Evolutionary conservation across 2,888 invertebrate species (phyloP).

Genomic region (Torymus tubicola): DNA sequence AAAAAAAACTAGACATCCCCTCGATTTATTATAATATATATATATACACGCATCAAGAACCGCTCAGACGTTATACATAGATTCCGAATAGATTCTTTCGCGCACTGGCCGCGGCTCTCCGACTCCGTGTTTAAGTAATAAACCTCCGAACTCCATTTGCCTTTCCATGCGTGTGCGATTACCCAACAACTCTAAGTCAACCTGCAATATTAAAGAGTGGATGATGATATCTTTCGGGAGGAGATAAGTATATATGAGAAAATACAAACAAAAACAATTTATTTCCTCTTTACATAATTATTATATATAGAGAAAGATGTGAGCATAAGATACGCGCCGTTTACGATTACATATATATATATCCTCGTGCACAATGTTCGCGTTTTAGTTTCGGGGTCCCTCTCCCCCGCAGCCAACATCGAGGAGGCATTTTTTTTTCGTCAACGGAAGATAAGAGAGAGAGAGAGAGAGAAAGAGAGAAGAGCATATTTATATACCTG

Average conservation of each 20-base stretch:
- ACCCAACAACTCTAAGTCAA: slow-evolving; percentile 43
- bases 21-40: no score
- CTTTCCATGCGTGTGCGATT: slow-evolving; percentile 6
- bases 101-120: slow-evolving; percentile 20
- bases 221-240: slow-evolving; percentile 38
- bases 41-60: no score
- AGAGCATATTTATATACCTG: slow-evolving; percentile 23
- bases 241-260: not conserved
- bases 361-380: slow-evolving; percentile 3
- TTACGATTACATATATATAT: not conserved
- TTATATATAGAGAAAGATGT: no score
- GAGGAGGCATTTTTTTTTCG: slow-evolving; percentile 1
- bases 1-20: no score
- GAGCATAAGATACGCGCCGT: no score
- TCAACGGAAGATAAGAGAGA: not conserved
- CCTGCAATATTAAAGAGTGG: slow-evolving; percentile 41
- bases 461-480: not conserved
- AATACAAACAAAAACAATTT: no score
- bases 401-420: not conserved
- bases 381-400: not conserved
- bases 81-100: not conserved
- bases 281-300: no score
- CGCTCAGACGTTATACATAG: no score
- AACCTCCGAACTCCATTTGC: not conserved
- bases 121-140: slow-evolving; percentile 27